Base-by-base conservation (phyloP, 2,113 vertebrate species). In the Ictalurus furcatus region DNA sequence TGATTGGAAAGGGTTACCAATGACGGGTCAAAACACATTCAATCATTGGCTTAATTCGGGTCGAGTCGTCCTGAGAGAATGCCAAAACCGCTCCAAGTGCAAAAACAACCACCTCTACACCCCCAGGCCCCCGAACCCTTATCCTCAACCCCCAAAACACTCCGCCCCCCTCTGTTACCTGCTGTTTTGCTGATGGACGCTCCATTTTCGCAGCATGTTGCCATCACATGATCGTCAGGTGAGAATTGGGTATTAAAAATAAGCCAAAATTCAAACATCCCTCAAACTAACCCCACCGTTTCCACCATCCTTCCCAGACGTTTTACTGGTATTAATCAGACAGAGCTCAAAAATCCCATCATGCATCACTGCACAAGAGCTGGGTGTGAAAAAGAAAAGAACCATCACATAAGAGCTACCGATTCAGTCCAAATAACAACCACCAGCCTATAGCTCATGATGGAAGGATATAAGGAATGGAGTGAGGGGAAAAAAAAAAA, bases 281-380 rank as follows among this genome's bases (percentile, higher is more conserved):
- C 48, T 52, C 21, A 8, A 37, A 67, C 71, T 88, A 88, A 78
- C 84, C 91, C 90, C 88, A 61, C 85, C 34, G 12, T 19, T 28
- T 40, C 86, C 69, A 34, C 84, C 88, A 84, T 78, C 90, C 90
- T 89, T 25, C 67, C 44, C 59, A 30, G 65, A 88, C 89, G 94
- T 95, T 95, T 92, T 96, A 96, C 92, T 96, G 96, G 96, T 95
- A 97, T 97, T 98, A 97, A 97, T 98, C 98, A 85, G 37, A 81
- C 34, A 73, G 34, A 82, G 40, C 80, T 61, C 88, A 37, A 87
- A 37, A 40, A 82, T 87, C 92, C 92, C 91, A 93, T 91, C 90
- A 93, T 93, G 93, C 91, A 93, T 92, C 92, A 59, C 90, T 92
- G 92, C 93, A 95, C 90, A 93, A 91, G 76, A 93, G 88, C 86